These are phyloP conservation scores for Procavia capensis DNA, from an alignment of 2,113 vertebrate genomes.

Conservation along the genomic window DNA sequence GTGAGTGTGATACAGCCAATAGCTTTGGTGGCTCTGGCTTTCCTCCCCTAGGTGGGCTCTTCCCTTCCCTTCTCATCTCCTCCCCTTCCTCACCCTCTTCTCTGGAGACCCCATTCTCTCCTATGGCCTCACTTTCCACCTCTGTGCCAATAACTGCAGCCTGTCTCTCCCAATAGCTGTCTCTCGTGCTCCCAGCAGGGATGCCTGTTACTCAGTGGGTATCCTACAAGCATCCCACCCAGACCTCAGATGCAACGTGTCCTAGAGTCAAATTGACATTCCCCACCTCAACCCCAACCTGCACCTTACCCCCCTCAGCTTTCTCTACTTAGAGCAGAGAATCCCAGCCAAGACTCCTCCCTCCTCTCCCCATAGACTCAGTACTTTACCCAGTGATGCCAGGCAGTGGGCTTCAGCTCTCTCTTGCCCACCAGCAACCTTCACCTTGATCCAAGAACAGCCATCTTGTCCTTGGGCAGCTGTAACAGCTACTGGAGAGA, in stretches of 20 bases:
- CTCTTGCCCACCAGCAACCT: background rate
- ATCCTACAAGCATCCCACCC: background rate
- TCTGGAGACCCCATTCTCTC: background rate
- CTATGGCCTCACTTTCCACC: background rate
- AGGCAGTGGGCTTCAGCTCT: background rate
- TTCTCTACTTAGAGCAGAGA: background rate
- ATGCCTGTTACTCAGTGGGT: background rate
- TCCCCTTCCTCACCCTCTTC: background rate
- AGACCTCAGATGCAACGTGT: background rate
- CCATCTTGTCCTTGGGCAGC: background rate
- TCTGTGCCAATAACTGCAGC: background rate
- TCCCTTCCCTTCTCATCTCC: background rate
- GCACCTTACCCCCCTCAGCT: background rate
- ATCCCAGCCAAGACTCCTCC: background rate
- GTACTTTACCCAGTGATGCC: background rate
- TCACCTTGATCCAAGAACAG: background rate
- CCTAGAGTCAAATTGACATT: background rate
- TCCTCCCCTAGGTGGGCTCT: background rate
- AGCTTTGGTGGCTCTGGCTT: background rate
- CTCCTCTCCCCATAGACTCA: no score
- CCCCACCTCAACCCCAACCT: background rate
- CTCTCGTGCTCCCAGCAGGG: background rate
- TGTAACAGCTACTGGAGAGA: background rate
- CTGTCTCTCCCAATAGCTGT: background rate
- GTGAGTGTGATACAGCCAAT: background rate